Evolutionary conservation across 2,888 invertebrate genomes (phyloP), one percentile per base, ranked within the genome.

Genomic region (Chironomus riparius): DNA sequence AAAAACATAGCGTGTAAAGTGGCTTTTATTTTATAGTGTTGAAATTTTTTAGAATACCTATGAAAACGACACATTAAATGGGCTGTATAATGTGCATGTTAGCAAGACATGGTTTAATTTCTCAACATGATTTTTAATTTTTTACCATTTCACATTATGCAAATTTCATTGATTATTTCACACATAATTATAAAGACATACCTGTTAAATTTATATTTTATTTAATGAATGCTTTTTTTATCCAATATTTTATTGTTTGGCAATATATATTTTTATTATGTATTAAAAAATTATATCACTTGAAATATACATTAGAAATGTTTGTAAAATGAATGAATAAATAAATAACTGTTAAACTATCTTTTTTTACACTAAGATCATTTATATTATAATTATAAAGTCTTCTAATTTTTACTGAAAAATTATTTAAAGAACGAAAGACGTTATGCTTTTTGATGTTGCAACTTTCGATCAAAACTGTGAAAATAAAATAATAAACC

Each of bases 401-500:
- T 28, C 50, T 15, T 3, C 4, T 28, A 5, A 28, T 28, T 28
- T 3, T 50, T 4, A 15, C 50, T 15, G 15, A 50, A 50, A 50
- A 15, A 15, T 50, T 50, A 15, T 50, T 22, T 65, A 21, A 13
- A 21, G 65, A 24, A 47, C 74, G 21, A 68, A 68, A 74, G 38
- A 74, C 22, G 47, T 21, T 68, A 68, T 15, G 24, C 24, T 28
- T 47, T 68, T 74, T 74, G 74, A 74, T 62, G 68, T 74, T 68
- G 65, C 48, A 74, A 74, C 68, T 68, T 48, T 68, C 61, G 38
- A 68, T 74, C 74, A 74, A 18, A 68, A 74, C 74, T 74, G 74
- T 74, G 74, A 74, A 74, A 48, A 74, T 47, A 68, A 38, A 74
- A 74, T 28, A 47, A 65, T 74, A 74, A 71, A 74, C 74, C 74